A percentile compares a stretch with the other conserved stretches of the same genome.
Evolutionary conservation across 2,113 vertebrate species (phyloP).

Genomic region (Polypterus bichir): DNA sequence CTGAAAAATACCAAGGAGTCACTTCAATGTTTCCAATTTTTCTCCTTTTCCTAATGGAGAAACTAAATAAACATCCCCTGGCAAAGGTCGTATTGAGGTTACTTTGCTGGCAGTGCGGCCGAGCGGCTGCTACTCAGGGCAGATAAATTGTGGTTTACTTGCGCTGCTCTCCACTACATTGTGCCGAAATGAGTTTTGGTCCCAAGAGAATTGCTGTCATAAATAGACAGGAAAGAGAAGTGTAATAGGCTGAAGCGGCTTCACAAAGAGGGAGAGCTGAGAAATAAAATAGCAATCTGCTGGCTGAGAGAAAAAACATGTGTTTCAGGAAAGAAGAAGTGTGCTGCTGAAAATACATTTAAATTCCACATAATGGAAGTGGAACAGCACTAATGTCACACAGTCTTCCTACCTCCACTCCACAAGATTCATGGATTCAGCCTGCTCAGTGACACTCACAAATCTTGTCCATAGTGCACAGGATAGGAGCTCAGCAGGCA

Average conservation of each 20-base stretch:
- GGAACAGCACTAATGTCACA: too few species aligned
- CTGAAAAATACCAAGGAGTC: neutral
- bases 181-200: conserved; percentile 59
- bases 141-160: conserved; percentile 50
- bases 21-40: conserved; percentile 15
- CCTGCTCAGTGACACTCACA: too few species aligned
- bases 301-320: neutral
- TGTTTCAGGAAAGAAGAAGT: too few species aligned
- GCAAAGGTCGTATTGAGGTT: conserved; percentile 61
- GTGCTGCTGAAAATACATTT: too few species aligned
- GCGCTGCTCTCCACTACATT: conserved; percentile 42
- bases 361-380: too few species aligned
- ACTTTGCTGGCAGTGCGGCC: conserved; percentile 35
- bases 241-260: conserved; percentile 37
- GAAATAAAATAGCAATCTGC: conserved; percentile 6
- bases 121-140: conserved; percentile 34
- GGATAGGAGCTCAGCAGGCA: neutral
- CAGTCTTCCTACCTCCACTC: too few species aligned
- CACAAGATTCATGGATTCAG: too few species aligned
- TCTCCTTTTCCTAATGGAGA: conserved; percentile 11
- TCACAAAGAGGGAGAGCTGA: conserved; percentile 31
- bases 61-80: conserved; percentile 41
- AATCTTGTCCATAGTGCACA: too few species aligned
- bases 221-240: conserved; percentile 44
- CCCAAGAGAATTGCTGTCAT: conserved; percentile 63